Evolutionary conservation across 2,888 invertebrate species (phyloP), one percentile per base, ranked within the genome.

Genomic region (Gnatocerus cornutus): DNA sequence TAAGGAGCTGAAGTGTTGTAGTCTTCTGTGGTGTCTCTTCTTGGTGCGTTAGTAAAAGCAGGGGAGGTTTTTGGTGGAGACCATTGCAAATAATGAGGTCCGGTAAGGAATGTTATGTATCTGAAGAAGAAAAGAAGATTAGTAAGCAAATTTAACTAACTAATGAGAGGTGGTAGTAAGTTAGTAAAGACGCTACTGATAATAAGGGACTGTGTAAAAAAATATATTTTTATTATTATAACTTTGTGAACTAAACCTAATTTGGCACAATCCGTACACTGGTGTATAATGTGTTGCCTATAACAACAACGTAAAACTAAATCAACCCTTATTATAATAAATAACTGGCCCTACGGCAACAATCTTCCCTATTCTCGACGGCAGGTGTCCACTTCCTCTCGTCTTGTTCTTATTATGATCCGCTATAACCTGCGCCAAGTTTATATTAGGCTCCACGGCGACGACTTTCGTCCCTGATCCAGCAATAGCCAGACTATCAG

Each of bases 321-420:
- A 39, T 74, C 61, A 73, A 10, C 84, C 84, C 67, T 79, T 82
- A 73, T 85, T 85, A 81, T 89, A 91, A 83, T 92, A 93, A 79
- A 93, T 88, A 69, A 91, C 89, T 53, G 93, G 93, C 50, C 93
- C 93, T 10, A 89, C 89, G 59, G 93, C 93, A 29, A 93, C 91
- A 65, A 92, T 81, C 85, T 88, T 90, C 70, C 92, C 92, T 80
- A 91, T 89, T 55, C 89, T 87, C 70, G 90, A 88, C 3, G 77
- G 75, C 7, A 68, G 62, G n/a, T 66, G 66, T 13, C 71, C 71
- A n/a, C 74, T 72, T 10, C 75, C 64, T 79, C 73, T 80, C n/a
- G 86, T 86, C 53, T 67, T 75, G 16, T 74, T 77, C n/a, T 73
- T 73, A 64, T 76, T 79, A 4, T 77, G 71, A 43, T 78, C 75